phyloP scores from a whole-genome alignment of 2,113 vertebrate genomes.

The Oxygymnocypris stewartii region DNA sequence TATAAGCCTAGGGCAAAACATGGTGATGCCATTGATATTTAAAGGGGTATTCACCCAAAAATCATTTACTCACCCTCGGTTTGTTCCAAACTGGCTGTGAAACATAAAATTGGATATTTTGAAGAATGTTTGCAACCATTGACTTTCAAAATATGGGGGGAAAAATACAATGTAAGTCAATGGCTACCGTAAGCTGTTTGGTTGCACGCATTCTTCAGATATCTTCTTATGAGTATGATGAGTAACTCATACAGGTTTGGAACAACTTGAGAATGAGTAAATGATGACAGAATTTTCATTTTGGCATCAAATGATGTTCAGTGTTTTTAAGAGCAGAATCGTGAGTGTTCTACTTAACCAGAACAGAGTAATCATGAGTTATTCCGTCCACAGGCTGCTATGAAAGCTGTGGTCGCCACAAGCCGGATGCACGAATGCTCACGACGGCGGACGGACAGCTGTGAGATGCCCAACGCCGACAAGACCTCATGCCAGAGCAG shows the following conservation, averaged over 20 bases:
- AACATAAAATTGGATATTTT: background rate
- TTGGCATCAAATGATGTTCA: background rate
- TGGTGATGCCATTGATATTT: background rate
- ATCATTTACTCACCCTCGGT: background rate
- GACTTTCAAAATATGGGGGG: background rate
- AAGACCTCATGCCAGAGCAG: conserved; percentile 70
- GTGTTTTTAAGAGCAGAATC: background rate
- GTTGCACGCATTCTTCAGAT: background rate
- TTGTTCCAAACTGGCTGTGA: background rate
- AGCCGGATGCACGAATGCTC: conserved; percentile 83
- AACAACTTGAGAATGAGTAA: background rate
- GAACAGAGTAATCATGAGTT: background rate
- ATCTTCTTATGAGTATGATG: too few species aligned
- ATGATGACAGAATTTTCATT: too few species aligned
- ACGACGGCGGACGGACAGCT: conserved; percentile 76
- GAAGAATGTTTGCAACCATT: background rate
- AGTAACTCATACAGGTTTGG: background rate
- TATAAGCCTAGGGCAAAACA: too few species aligned
- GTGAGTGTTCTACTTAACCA: background rate
- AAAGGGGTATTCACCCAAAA: background rate
- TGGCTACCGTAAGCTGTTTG: background rate
- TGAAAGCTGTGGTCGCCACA: conserved; percentile 86
- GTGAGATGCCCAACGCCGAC: conserved; percentile 71
- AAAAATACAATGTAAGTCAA: background rate
- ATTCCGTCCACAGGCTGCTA: conserved; percentile 76